A percentile compares a stretch with the other conserved stretches of the same genome.
phyloP scores from a whole-genome alignment of 2,888 invertebrate species.

The Lasius platythorax region DNA sequence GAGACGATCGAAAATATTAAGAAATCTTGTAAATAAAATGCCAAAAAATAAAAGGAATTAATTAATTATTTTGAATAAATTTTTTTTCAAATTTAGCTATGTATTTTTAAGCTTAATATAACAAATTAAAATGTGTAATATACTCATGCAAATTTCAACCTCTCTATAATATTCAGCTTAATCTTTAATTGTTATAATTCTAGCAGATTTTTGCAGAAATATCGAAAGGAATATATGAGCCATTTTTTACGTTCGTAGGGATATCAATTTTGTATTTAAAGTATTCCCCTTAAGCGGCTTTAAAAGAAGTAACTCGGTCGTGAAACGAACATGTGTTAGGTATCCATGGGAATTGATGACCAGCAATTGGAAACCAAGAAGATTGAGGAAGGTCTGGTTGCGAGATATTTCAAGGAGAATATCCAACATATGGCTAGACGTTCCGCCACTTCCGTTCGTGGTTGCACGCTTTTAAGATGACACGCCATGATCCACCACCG shows the following conservation, averaged over 20 bases:
- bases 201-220: neutral
- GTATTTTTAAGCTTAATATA: neutral
- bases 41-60: neutral
- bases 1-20: neutral
- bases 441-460: conserved; percentile 77
- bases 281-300: conserved; percentile 10
- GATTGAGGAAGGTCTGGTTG: conserved; percentile 70
- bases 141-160: neutral
- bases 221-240: too few species aligned
- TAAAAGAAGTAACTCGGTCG: conserved; percentile 27
- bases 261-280: conserved; percentile 14
- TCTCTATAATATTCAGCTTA: neutral
- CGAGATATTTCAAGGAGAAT: conserved; percentile 68
- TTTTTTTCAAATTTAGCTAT: neutral
- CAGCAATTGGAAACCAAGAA: conserved; percentile 63
- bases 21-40: neutral
- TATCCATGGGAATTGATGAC: conserved; percentile 62
- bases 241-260: neutral
- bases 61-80: neutral
- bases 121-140: neutral
- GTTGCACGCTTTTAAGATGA: conserved; percentile 58
- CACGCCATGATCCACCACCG: conserved; percentile 49
- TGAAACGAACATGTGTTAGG: conserved; percentile 59
- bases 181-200: neutral
- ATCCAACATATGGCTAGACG: conserved; percentile 78